Percentiles rank a stretch among this genome's conserved stretches.
These are phyloP conservation scores for Stramonita haemastoma DNA, from an alignment of 2,888 invertebrate genomes.

Conservation along the genomic window DNA sequence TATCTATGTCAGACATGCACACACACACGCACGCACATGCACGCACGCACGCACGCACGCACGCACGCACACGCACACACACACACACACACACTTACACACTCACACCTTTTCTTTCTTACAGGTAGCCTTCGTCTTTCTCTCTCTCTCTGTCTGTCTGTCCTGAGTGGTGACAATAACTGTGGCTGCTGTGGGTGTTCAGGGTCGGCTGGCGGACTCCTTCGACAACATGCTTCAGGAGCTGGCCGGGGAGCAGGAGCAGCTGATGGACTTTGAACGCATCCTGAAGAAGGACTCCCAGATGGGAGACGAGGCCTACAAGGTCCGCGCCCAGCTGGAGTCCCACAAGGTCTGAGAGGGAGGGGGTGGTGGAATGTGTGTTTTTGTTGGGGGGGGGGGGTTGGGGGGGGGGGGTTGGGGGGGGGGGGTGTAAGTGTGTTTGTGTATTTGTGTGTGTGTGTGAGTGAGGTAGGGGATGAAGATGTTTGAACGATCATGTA, in stretches of 20 bases:
- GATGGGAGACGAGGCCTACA: conserved; percentile 66
- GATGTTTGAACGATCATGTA: no score
- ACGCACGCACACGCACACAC: no score
- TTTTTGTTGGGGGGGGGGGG: neutral
- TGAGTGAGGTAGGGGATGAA: no score
- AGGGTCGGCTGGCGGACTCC: conserved; percentile 66
- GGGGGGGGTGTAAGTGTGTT: neutral
- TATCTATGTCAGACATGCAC: no score
- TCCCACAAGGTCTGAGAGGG: conserved; percentile 61
- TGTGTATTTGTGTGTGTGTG: neutral
- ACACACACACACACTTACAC: no score
- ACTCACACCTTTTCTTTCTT: neutral
- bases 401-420: neutral
- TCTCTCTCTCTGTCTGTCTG: neutral
- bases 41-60: no score
- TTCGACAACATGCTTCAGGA: conserved; percentile 69
- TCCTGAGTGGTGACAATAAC: neutral
- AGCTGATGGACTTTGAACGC: conserved; percentile 65
- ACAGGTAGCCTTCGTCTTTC: neutral
- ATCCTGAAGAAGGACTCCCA: conserved; percentile 68
- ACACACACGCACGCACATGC: no score
- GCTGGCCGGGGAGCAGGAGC: conserved; percentile 64
- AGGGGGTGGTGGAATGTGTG: neutral
- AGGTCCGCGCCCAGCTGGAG: conserved; percentile 64
- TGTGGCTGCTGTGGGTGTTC: neutral